These are phyloP conservation scores for Nibea coibor DNA, from an alignment of 2,113 vertebrate genomes.

Conservation along the genomic window DNA sequence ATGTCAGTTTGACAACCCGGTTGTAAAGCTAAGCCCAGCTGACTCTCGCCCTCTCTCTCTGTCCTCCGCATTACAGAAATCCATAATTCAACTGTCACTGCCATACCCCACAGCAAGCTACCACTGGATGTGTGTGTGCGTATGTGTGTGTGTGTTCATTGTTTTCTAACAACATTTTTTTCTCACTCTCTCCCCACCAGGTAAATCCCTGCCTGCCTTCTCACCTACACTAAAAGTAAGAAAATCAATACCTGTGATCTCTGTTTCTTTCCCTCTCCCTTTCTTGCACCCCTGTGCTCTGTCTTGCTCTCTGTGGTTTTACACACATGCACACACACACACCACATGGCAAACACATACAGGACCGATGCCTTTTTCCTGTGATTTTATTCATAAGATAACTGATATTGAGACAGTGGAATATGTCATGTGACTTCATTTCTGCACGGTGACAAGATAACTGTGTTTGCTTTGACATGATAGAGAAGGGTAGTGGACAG, in stretches of 20 bases:
- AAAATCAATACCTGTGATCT: constrained; percentile 77
- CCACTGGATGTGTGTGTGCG: constrained; percentile 5
- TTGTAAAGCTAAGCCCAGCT: constrained; percentile 58
- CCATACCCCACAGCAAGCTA: constrained; percentile 52
- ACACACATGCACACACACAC: constrained; percentile 7
- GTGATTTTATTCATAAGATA: constrained; percentile 11
- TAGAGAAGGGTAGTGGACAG: not conserved
- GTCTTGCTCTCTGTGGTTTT: constrained; percentile 13
- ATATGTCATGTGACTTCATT: not conserved
- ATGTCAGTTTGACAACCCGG: constrained; percentile 44
- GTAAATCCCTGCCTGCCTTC: constrained; percentile 66
- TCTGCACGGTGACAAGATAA: not conserved
- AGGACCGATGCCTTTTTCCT: not conserved
- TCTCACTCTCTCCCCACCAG: constrained; percentile 63
- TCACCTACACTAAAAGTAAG: constrained; percentile 75
- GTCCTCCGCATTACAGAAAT: constrained; percentile 68
- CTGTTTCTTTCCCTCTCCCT: constrained; percentile 39
- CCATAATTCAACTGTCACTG: constrained; percentile 75
- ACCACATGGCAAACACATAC: not conserved
- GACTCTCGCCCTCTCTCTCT: constrained; percentile 50
- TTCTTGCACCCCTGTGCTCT: constrained; percentile 5
- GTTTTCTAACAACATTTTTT: constrained; percentile 70
- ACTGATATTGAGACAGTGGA: not conserved
- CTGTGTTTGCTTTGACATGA: not conserved
- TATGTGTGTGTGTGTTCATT: constrained; percentile 51